phyloP scores from a whole-genome alignment of 64 coral and sea anemone species.

The Orbicella faveolata region DNA sequence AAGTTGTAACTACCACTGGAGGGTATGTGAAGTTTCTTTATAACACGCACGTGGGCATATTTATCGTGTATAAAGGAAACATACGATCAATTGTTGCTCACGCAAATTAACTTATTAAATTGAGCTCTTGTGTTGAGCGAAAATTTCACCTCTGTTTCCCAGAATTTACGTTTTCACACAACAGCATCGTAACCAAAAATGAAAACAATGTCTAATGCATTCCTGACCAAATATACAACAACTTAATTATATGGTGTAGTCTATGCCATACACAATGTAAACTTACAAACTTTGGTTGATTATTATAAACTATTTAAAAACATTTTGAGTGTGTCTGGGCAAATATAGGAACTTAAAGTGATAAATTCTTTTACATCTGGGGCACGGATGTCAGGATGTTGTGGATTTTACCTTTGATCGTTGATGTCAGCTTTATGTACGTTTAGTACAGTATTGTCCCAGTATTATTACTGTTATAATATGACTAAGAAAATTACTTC shows the following conservation, averaged over 20 bases:
- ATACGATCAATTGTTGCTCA: neutral
- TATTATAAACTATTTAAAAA: no score
- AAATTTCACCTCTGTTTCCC: neutral
- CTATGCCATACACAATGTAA: no score
- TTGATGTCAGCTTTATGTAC: no score
- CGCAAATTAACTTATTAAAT: neutral
- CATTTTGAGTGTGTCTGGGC: no score
- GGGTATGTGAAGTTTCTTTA: neutral
- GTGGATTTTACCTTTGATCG: no score
- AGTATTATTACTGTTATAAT: no score
- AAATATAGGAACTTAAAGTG: no score
- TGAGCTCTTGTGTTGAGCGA: neutral
- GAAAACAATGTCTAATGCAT: neutral
- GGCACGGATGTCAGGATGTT: no score
- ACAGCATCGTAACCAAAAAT: neutral
- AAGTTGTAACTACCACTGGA: neutral
- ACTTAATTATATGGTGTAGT: neutral
- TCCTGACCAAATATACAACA: neutral
- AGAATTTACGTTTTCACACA: neutral
- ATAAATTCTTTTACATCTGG: no score
- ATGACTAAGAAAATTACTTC: no score
- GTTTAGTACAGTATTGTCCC: no score
- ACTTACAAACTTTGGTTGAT: no score
- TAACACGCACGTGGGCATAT: neutral
- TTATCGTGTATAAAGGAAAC: neutral